Conservation (phyloP, 2,113 vertebrate genomes). For the Tichodroma muraria region DNA sequence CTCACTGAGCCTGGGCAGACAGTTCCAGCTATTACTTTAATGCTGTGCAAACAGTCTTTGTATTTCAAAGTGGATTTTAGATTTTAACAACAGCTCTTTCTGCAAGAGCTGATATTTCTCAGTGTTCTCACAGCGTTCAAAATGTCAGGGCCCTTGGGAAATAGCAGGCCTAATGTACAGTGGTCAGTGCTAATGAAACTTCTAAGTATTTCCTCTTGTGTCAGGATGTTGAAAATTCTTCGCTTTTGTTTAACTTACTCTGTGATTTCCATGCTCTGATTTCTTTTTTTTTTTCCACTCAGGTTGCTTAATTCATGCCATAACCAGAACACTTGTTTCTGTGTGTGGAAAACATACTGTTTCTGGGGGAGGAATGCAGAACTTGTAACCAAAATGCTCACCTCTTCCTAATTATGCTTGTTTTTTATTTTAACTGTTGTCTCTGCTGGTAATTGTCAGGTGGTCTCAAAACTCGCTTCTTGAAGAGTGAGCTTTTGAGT, state of each 20-base stretch:
- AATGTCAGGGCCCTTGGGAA: constrained; percentile 40
- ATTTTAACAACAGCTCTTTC: not conserved
- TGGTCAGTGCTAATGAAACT: constrained; percentile 39
- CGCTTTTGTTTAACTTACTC: constrained; percentile 1
- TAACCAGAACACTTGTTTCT: not conserved
- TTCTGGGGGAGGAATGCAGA: not conserved
- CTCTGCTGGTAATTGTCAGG: not conserved
- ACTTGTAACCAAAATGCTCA: not conserved
- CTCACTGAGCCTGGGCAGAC: not conserved
- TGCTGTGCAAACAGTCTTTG: not conserved
- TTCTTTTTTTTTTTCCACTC: not conserved
- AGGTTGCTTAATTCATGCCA: not conserved
- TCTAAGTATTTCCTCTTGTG: constrained; percentile 25
- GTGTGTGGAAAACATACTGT: not conserved
- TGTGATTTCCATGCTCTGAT: constrained; percentile 20
- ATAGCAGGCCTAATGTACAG: not conserved
- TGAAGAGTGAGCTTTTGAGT: not conserved
- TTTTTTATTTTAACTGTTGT: not conserved
- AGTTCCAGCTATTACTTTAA: constrained; percentile 10
- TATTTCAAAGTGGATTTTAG: not conserved
- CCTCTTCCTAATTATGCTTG: not conserved
- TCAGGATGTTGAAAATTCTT: constrained; percentile 1
- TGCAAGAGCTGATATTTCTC: not conserved
- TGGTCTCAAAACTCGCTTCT: not conserved
- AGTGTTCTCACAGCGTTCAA: not conserved